Evolutionary conservation across 2,797 vertebrate species (phyloP).

Genomic region (Malacoctenus gilli): DNA sequence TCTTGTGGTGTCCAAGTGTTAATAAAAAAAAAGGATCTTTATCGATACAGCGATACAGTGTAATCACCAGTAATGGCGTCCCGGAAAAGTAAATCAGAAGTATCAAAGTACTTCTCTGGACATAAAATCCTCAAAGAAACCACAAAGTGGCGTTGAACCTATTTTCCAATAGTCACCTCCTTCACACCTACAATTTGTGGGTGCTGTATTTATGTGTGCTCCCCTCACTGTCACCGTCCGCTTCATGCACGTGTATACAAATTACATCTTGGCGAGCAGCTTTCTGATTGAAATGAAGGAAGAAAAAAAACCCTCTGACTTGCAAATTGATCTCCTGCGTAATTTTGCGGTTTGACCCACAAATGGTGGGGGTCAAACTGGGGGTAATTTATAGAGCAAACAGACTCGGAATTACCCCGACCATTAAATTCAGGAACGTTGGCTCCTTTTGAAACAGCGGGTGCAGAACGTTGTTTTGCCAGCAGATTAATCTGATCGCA

Average conservation of each 20-base stretch:
- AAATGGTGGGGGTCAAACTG: slow-evolving; percentile 63
- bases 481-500: slow-evolving; percentile 42
- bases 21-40: no score
- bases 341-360: slow-evolving; percentile 71
- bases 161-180: no score
- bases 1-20: no score
- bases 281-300: slow-evolving; percentile 20
- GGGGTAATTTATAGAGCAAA: slow-evolving; percentile 63
- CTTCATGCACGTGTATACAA: slow-evolving; percentile 39
- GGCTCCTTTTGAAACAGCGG: slow-evolving; percentile 45
- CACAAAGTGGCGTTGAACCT: neutral
- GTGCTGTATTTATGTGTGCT: slow-evolving; percentile 16
- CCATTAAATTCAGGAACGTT: slow-evolving; percentile 51
- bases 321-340: slow-evolving; percentile 66
- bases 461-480: slow-evolving; percentile 29
- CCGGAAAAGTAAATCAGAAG: no score
- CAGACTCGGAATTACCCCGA: slow-evolving; percentile 40
- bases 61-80: no score
- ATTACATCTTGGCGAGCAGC: slow-evolving; percentile 24
- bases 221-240: slow-evolving; percentile 29
- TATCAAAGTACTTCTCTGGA: no score
- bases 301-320: slow-evolving; percentile 24
- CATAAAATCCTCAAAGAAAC: slow-evolving; percentile 16
- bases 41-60: no score
- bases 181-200: slow-evolving; percentile 16